Evolutionary conservation across 2,888 invertebrate species (phyloP), one percentile per base, ranked within the genome.

Genomic region (Macrophya annulata): DNA sequence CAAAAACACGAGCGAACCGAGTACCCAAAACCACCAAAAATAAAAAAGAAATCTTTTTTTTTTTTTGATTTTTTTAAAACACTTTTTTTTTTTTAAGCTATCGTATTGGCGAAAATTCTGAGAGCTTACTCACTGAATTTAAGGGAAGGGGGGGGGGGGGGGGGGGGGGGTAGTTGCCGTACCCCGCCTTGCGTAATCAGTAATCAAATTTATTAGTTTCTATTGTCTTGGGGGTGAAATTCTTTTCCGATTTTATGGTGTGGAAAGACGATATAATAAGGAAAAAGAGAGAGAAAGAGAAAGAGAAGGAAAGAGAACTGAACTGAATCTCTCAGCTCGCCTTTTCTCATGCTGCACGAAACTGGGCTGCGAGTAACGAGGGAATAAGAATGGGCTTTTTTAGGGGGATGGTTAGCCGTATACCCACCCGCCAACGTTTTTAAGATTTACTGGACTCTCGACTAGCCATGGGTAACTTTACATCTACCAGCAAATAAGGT

Each of bases 231-330:
- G 91, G 92, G 85, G 87, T 84, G 77, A 93, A 93, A 93, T 93
- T 93, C 93, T 93, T 93, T 93, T 91, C 91, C 93, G 92, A 93
- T 93, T 93, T 93, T 93, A 93, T 93, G 93, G 93, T 89, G 93
- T 91, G 93, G 93, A 93, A 93, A 93, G 93, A 93, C 92, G 93
- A 93, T 93, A 93, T 93, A 93, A 93, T 93, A 93, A 93, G 93
- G 92, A 92, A 91, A 92, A 17, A 9, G 93, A 93, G 93, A 91
- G 92, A 91, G 92, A 37, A n/a, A n/a, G 45, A 74, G 74, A 8
- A 5, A 31, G 31, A 31, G 31, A 31, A 31, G 1, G 1, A 3
- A 31, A 31, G 1, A 2, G 31, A 31, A 31, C 31, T 3, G 31
- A 31, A 31, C 31, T 31, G 31, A 31, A 31, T 31, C 31, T 31